Conservation (phyloP, 1,140 invertebrate genomes). For the Drosophila auraria region DNA sequence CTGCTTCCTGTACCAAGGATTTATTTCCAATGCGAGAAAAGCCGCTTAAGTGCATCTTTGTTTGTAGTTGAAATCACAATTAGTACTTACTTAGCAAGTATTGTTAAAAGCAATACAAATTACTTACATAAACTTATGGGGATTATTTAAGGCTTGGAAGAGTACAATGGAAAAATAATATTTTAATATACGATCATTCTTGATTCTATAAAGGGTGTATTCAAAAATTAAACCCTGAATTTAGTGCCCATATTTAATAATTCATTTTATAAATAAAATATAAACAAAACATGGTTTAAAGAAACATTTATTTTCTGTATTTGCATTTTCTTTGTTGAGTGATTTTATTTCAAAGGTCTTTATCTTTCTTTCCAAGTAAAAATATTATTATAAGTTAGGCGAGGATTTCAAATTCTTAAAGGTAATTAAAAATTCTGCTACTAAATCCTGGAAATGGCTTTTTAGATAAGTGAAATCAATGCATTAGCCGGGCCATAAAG, state of each 20-base stretch:
- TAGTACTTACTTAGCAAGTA: constrained; percentile 2
- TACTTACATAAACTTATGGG: constrained; percentile 3
- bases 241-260: too few relatives aligned
- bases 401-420: background rate
- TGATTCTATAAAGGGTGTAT: too few relatives aligned
- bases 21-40: constrained; percentile 12
- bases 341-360: background rate
- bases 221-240: too few relatives aligned
- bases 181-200: too few relatives aligned
- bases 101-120: background rate
- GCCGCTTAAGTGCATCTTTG: constrained; percentile 11
- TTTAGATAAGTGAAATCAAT: constrained; percentile 16
- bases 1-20: constrained; percentile 4
- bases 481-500: constrained; percentile 15
- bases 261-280: too few relatives aligned
- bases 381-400: too few relatives aligned
- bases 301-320: too few relatives aligned
- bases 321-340: too few relatives aligned
- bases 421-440: constrained; percentile 1
- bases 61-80: constrained; percentile 14
- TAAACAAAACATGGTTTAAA: too few relatives aligned
- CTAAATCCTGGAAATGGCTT: background rate
- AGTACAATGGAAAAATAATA: background rate
- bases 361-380: background rate
- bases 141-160: constrained; percentile 1